A percentile compares a stretch with the other conserved stretches of the same genome.
Conservation (phyloP, 2,113 vertebrate genomes). For the Hypanus sabinus region DNA sequence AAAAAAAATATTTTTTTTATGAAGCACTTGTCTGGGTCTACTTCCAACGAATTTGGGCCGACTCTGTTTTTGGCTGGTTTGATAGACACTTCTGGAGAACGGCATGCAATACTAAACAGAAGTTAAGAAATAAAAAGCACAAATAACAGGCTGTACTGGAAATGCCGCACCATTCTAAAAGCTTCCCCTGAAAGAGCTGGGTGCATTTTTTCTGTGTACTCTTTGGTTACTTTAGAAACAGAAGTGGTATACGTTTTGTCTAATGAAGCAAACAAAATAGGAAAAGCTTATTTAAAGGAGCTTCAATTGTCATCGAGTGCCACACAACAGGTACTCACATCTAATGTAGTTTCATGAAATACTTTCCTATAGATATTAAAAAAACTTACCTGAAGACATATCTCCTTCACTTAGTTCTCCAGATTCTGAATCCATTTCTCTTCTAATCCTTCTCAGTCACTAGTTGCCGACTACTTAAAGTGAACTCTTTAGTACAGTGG, state of each 20-base stretch:
- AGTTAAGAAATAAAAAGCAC: background rate
- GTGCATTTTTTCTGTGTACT: background rate
- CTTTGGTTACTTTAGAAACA: background rate
- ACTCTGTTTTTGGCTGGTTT: background rate
- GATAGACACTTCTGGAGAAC: background rate
- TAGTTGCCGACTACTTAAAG: background rate
- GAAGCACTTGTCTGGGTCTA: too few relatives aligned
- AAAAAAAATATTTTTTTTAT: background rate
- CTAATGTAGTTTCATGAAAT: background rate
- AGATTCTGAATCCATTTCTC: conserved; percentile 89
- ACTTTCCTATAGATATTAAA: background rate
- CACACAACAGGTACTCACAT: background rate
- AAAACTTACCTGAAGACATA: conserved; percentile 74
- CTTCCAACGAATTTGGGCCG: background rate
- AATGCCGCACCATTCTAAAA: background rate
- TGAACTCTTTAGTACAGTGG: background rate
- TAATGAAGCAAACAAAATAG: background rate
- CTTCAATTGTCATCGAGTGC: background rate
- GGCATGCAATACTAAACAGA: background rate
- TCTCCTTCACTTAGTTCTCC: conserved; percentile 92
- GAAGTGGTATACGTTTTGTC: background rate
- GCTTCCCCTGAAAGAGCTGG: background rate
- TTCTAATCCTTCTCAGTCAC: background rate
- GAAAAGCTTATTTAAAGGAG: background rate
- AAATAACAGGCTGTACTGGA: background rate